Conservation (phyloP, 2,113 vertebrate species). For the Raphicerus campestris region DNA sequence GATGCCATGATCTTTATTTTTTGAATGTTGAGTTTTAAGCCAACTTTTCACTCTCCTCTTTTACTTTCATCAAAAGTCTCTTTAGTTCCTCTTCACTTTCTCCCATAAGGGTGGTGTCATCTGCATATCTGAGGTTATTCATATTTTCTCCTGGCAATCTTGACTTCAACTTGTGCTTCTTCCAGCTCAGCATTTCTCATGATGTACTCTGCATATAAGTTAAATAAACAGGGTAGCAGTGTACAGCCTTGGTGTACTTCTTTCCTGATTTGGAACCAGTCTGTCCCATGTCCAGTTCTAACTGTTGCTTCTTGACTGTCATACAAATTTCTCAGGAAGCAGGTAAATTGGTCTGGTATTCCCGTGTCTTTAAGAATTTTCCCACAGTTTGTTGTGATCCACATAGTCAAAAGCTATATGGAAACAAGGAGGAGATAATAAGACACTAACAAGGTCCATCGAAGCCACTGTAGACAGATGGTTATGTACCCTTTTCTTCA, state of each 20-base stretch:
- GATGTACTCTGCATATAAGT: neutral
- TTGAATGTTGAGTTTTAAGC: neutral
- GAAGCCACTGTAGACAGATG: neutral
- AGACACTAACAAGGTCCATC: neutral
- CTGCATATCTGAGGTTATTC: neutral
- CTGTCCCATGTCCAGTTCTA: neutral
- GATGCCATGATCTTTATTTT: neutral
- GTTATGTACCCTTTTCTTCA: neutral
- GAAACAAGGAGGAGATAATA: neutral
- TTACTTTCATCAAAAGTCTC: neutral
- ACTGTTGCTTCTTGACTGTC: neutral
- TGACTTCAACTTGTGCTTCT: neutral
- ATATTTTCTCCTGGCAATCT: neutral
- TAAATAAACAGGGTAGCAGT: neutral
- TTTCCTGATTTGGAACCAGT: neutral
- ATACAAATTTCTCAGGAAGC: neutral
- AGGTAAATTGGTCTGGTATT: neutral
- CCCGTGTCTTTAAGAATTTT: neutral
- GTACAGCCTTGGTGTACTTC: neutral
- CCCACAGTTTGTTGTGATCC: neutral
- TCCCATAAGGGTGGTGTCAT: neutral
- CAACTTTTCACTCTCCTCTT: neutral
- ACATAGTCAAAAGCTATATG: neutral
- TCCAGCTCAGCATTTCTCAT: neutral
- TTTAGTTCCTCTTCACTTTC: neutral